A percentile compares a stretch with the other conserved stretches of the same genome.
Conservation (phyloP, 2,113 vertebrate species). For the Larimichthys polyactis region DNA sequence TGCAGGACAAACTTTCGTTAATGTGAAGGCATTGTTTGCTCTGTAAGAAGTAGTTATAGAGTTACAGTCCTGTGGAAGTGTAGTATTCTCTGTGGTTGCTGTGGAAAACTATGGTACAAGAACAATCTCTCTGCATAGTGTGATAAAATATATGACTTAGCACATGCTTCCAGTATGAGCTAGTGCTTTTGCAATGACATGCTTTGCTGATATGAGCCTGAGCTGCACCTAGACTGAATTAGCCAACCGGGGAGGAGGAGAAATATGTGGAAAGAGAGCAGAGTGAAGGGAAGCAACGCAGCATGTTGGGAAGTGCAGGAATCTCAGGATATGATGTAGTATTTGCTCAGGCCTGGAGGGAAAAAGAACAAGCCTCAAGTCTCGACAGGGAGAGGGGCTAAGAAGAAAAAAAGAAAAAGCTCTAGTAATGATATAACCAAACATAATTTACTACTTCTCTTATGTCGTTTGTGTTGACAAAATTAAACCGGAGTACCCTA, state of each 20-base stretch:
- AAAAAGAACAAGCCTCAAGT: constrained; percentile 43
- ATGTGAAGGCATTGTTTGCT: constrained; percentile 21
- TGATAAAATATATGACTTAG: constrained; percentile 9
- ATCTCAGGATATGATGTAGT: constrained; percentile 68
- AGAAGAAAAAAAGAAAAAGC: fast-evolving
- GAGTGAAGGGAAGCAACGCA: constrained; percentile 31
- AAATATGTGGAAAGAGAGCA: neutral
- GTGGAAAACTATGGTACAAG: neutral
- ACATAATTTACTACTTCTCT: constrained; percentile 8
- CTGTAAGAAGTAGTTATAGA: neutral
- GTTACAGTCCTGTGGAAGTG: neutral
- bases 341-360: constrained; percentile 45
- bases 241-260: neutral
- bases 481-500: neutral
- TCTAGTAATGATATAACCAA: neutral
- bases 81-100: neutral
- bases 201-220: constrained; percentile 3
- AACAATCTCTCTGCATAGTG: neutral
- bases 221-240: constrained; percentile 13
- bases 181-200: constrained; percentile 19
- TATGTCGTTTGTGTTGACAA: neutral
- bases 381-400: constrained; percentile 7
- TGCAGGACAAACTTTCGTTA: constrained; percentile 20
- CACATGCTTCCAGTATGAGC: neutral
- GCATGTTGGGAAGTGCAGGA: constrained; percentile 61